A percentile compares a stretch with the other conserved stretches of the same genome.
Evolutionary conservation across 2,113 vertebrate species (phyloP).

Genomic region (Bos taurus): ARS-UCD2.0 NC_037344.1:58145501-58146000

Average conservation of each 20-base stretch:
- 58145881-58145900: background rate
- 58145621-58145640: background rate
- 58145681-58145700: background rate
- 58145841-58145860: background rate
- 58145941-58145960: background rate
- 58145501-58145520: background rate
- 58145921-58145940: background rate
- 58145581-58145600: background rate
- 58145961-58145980: background rate
- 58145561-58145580: background rate
- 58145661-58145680: background rate
- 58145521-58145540: background rate
- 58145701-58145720: background rate
- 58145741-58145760: background rate
- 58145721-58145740: background rate
- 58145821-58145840: background rate
- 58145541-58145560: background rate
- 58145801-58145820: background rate
- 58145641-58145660: background rate
- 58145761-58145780: background rate
- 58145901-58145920: background rate
- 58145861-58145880: background rate
- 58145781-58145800: background rate
- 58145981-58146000: background rate
- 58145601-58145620: background rate